A percentile compares a stretch with the other conserved stretches of the same genome.
Evolutionary conservation across 1,140 invertebrate genomes (phyloP).

Genomic region (Ladona fulva): DNA sequence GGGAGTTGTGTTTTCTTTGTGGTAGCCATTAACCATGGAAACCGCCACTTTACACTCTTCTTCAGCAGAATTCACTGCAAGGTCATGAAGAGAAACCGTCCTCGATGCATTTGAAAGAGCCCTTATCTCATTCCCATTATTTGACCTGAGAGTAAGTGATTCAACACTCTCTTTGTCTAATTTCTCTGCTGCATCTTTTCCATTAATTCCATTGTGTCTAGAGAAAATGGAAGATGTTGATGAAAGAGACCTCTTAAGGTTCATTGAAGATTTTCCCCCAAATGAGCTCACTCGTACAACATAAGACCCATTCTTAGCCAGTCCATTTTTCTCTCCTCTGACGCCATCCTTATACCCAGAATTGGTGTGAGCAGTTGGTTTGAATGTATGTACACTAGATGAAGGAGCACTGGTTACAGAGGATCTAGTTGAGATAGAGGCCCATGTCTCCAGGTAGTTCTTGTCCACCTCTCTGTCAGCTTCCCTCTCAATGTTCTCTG

Average conservation of each 20-base stretch:
- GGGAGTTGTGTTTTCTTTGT: slow-evolving; percentile 13
- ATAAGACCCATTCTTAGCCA: neutral
- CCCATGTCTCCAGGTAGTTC: neutral
- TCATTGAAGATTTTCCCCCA: neutral
- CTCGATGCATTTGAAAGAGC: neutral
- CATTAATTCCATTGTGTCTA: neutral
- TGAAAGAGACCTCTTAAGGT: neutral
- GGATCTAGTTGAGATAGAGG: neutral
- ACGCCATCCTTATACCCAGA: neutral
- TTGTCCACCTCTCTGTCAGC: neutral
- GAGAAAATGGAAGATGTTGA: neutral
- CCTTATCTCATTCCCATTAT: neutral
- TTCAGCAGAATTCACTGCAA: neutral
- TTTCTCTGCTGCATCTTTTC: neutral
- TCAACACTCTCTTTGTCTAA: neutral
- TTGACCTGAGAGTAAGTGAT: neutral
- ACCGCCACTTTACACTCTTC: slow-evolving; percentile 25
- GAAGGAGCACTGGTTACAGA: neutral
- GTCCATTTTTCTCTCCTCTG: neutral
- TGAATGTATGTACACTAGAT: neutral
- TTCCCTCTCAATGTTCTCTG: neutral
- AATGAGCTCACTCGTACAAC: neutral
- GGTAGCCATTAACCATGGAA: slow-evolving; percentile 24
- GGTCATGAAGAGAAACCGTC: neutral
- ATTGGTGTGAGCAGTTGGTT: neutral